Evolutionary conservation across 2,888 invertebrate genomes (phyloP).

Genomic region (Epicampocera succincta): DNA sequence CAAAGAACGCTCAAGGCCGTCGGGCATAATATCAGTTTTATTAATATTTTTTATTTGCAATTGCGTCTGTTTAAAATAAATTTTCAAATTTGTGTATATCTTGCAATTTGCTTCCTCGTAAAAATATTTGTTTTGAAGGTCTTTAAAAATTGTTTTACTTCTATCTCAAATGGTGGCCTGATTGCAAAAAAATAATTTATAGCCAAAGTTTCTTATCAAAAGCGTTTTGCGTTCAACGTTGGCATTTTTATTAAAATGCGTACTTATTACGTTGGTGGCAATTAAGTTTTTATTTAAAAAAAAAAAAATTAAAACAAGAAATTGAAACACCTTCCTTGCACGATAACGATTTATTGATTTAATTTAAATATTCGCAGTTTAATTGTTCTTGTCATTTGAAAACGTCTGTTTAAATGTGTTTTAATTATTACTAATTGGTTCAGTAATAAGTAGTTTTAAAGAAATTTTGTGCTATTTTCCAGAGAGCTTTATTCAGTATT

Average conservation of each 20-base stretch:
- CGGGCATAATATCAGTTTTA: no score
- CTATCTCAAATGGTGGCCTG: neutral
- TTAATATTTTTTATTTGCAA: neutral
- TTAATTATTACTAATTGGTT: no score
- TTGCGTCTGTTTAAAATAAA: neutral
- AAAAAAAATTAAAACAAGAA: neutral
- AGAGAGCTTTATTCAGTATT: no score
- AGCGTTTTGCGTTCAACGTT: neutral
- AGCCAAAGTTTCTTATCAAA: slow-evolving; percentile 16
- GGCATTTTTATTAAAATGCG: neutral
- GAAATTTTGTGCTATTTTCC: no score
- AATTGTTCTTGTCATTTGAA: no score
- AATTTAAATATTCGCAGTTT: neutral
- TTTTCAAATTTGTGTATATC: no score
- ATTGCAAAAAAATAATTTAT: neutral
- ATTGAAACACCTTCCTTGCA: neutral
- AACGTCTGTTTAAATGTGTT: no score
- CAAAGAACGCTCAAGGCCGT: no score
- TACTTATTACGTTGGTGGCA: slow-evolving; percentile 3
- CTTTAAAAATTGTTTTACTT: neutral
- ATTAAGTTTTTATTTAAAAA: neutral
- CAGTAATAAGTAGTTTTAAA: no score
- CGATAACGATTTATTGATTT: slow-evolving; percentile 8
- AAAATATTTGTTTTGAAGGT: neutral
- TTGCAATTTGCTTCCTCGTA: neutral